phyloP scores from a whole-genome alignment of 2,888 invertebrate genomes.

The Drosophila differens region DNA sequence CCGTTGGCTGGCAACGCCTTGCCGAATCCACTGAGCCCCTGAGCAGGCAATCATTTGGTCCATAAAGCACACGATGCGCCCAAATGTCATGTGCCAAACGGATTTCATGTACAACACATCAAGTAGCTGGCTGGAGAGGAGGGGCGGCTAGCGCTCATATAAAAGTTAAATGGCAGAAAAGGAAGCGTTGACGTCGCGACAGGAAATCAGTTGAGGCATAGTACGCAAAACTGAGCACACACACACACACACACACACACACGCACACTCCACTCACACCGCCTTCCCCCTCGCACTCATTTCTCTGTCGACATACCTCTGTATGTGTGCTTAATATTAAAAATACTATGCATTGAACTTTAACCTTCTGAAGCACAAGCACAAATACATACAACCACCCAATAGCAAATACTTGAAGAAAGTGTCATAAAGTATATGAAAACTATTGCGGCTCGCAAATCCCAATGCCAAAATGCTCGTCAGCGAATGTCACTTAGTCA shows the following conservation, averaged over 20 bases:
- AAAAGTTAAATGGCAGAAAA: slow-evolving; percentile 59
- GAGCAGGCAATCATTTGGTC: slow-evolving; percentile 74
- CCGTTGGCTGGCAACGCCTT: slow-evolving; percentile 34
- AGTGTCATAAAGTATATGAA: slow-evolving; percentile 52
- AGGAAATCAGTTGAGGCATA: slow-evolving; percentile 62
- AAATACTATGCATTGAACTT: slow-evolving; percentile 45
- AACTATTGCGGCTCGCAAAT: slow-evolving; percentile 45
- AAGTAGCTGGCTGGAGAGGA: slow-evolving; percentile 7
- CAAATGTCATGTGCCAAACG: slow-evolving; percentile 65
- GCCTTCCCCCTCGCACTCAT: neutral
- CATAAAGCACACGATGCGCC: slow-evolving; percentile 74
- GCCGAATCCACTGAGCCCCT: slow-evolving; percentile 58
- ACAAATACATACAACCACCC: slow-evolving; percentile 8
- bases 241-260: neutral
- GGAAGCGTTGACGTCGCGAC: slow-evolving; percentile 60
- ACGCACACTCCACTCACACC: neutral
- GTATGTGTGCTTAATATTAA: slow-evolving; percentile 1
- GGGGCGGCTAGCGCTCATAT: slow-evolving; percentile 31
- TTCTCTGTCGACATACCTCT: slow-evolving; percentile 7
- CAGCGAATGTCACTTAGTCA: slow-evolving; percentile 45
- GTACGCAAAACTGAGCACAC: slow-evolving; percentile 26
- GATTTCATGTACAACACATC: slow-evolving; percentile 65
- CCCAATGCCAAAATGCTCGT: slow-evolving; percentile 32
- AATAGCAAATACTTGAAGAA: slow-evolving; percentile 26
- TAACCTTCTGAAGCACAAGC: slow-evolving; percentile 51